Evolutionary conservation across 2,113 vertebrate genomes (phyloP).

Genomic region (Laticauda laticaudata): DNA sequence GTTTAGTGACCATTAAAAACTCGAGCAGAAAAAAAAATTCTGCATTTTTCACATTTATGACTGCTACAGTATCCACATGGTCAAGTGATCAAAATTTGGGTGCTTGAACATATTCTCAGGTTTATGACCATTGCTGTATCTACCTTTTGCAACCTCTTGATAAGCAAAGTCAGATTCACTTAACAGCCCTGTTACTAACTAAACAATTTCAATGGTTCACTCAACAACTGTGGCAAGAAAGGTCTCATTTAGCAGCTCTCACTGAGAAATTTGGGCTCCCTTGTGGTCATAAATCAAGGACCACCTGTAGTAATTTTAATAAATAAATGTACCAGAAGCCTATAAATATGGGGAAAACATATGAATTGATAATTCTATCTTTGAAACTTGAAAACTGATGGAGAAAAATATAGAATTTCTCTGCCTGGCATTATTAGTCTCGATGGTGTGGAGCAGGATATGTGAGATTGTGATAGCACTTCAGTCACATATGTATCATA

Average conservation of each 20-base stretch:
- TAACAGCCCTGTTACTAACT: background rate
- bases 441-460: background rate
- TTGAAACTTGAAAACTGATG: background rate
- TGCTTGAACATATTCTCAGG: background rate
- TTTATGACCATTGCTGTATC: background rate
- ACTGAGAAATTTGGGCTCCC: background rate
- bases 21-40: background rate
- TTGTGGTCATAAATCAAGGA: background rate
- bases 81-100: background rate
- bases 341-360: background rate
- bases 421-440: background rate
- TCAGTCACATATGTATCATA: background rate
- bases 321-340: conserved; percentile 19
- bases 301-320: conserved; percentile 40
- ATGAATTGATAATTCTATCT: background rate
- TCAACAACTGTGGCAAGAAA: background rate
- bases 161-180: background rate
- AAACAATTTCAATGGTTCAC: background rate
- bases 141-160: background rate
- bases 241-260: background rate
- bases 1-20: background rate
- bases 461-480: background rate
- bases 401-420: background rate
- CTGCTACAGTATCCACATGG: background rate
- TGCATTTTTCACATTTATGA: background rate